Percentiles rank a stretch among this genome's conserved stretches.
phyloP scores from a whole-genome alignment of 2,113 vertebrate genomes.

The Sinosuthora webbiana region DNA sequence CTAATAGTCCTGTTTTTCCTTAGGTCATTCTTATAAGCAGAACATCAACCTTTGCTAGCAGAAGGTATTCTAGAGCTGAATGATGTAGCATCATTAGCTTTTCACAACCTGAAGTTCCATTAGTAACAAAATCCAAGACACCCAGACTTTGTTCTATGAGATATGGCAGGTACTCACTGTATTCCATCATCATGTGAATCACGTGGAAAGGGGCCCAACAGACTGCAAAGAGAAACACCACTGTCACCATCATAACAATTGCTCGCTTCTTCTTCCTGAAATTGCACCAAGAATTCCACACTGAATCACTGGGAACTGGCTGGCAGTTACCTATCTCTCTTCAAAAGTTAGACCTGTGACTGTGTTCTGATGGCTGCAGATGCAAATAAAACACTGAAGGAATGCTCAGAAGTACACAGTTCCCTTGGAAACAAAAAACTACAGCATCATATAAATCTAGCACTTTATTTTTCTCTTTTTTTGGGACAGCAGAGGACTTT shows the following conservation, averaged over 20 bases:
- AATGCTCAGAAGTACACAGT: not conserved
- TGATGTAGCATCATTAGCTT: not conserved
- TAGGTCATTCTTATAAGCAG: not conserved
- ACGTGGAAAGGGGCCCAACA: slow-evolving; percentile 80
- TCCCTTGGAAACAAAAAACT: not conserved
- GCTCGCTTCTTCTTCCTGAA: slow-evolving; percentile 78
- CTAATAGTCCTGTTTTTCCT: not conserved
- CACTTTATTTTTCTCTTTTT: not conserved
- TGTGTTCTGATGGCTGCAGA: not conserved
- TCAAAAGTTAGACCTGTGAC: not conserved
- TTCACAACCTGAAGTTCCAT: not conserved
- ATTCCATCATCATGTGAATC: slow-evolving; percentile 76
- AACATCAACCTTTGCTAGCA: not conserved
- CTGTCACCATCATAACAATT: slow-evolving; percentile 76
- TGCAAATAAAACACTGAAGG: not conserved
- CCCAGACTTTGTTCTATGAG: not conserved
- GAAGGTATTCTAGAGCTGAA: not conserved
- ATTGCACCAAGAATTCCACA: slow-evolving; percentile 41
- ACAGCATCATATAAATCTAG: not conserved
- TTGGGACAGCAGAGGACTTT: not conserved
- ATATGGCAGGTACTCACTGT: slow-evolving; percentile 61
- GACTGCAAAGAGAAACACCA: slow-evolving; percentile 75
- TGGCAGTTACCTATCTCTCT: not conserved
- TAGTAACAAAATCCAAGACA: not conserved
- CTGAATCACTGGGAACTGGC: slow-evolving; percentile 1